A percentile compares a stretch with the other conserved stretches of the same genome.
Conservation (phyloP, 2,888 invertebrate genomes). For the Molorchus minor region DNA sequence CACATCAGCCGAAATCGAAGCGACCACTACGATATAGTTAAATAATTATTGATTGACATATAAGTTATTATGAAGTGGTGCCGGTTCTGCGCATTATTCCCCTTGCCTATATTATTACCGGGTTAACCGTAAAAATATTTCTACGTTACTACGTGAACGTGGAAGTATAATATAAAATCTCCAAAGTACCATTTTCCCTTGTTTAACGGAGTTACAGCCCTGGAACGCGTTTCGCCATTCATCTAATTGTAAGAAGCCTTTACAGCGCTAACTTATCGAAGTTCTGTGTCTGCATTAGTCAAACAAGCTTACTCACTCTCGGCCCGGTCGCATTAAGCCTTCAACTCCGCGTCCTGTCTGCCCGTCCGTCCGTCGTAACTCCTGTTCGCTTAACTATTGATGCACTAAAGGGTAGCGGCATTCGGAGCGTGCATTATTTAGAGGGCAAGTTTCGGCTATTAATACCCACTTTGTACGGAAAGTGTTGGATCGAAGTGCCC, state of each 20-base stretch:
- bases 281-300: constrained; percentile 55
- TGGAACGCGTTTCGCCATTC: too few relatives aligned
- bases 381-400: constrained; percentile 38
- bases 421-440: constrained; percentile 30
- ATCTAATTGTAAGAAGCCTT: constrained; percentile 25
- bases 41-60: too few relatives aligned
- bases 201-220: too few relatives aligned
- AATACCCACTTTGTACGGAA: constrained; percentile 21
- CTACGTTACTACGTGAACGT: too few relatives aligned
- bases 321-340: constrained; percentile 50
- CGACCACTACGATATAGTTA: too few relatives aligned
- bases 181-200: too few relatives aligned
- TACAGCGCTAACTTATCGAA: constrained; percentile 53
- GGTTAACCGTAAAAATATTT: too few relatives aligned
- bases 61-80: too few relatives aligned
- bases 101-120: too few relatives aligned
- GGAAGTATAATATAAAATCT: too few relatives aligned
- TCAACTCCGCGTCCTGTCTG: constrained; percentile 36
- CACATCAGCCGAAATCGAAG: too few relatives aligned
- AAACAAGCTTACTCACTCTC: constrained; percentile 57
- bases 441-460: constrained; percentile 29
- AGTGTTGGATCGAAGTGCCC: background rate
- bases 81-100: too few relatives aligned
- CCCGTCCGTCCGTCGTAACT: constrained; percentile 36
- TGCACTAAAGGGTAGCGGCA: constrained; percentile 30